Percentiles rank a stretch among this genome's conserved stretches.
Evolutionary conservation across 1,140 invertebrate genomes (phyloP).

Genomic region (Oedothorax gibbosus): DNA sequence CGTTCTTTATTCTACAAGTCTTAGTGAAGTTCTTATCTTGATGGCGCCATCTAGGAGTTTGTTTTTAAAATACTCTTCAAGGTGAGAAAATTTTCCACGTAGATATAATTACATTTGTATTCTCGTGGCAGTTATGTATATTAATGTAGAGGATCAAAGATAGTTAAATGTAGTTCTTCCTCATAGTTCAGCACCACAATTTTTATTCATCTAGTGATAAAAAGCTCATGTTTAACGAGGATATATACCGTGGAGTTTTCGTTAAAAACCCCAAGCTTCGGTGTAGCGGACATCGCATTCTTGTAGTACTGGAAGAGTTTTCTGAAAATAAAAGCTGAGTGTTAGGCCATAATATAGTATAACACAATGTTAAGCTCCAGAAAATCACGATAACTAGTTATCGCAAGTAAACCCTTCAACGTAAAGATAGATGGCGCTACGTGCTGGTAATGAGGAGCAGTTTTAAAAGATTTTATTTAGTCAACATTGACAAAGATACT

Average conservation of each 20-base stretch:
- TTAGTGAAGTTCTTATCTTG: too few species aligned
- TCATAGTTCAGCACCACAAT: constrained; percentile 30
- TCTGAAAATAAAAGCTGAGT: constrained; percentile 65
- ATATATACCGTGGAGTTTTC: constrained; percentile 2
- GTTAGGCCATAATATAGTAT: not conserved
- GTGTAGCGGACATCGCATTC: constrained; percentile 88
- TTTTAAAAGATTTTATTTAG: too few species aligned
- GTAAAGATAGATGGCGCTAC: too few species aligned
- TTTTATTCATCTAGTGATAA: not conserved
- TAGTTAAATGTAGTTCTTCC: not conserved
- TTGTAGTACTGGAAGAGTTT: constrained; percentile 80
- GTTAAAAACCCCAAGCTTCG: constrained; percentile 81
- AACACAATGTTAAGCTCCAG: too few species aligned
- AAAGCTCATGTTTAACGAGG: constrained; percentile 36
- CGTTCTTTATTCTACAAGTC: too few species aligned
- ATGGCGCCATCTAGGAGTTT: constrained; percentile 31
- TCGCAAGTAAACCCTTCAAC: too few species aligned
- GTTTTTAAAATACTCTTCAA: constrained; percentile 23
- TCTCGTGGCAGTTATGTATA: constrained; percentile 36
- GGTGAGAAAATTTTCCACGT: constrained; percentile 2
- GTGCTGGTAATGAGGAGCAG: too few species aligned
- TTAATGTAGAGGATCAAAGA: not conserved
- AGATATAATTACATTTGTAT: not conserved
- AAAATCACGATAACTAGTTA: too few species aligned
- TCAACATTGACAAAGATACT: too few species aligned